phyloP scores from a whole-genome alignment of 2,797 vertebrate species.

The Meda fulgida region DNA sequence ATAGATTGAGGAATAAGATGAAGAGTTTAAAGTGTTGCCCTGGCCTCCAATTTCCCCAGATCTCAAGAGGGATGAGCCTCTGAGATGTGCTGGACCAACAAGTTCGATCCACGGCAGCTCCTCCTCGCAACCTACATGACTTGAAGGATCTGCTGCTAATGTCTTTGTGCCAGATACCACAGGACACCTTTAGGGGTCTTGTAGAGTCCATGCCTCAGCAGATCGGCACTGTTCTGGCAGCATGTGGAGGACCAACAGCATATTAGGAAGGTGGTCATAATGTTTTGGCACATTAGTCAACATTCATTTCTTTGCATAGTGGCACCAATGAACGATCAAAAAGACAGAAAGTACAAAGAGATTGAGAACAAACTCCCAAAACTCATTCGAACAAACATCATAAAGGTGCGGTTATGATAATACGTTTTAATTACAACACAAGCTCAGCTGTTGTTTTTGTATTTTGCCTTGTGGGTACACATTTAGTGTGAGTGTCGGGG shows the following conservation, averaged over 20 bases:
- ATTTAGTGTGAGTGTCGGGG: constrained; percentile 34
- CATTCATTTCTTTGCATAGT: neutral
- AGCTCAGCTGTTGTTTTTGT: constrained; percentile 42
- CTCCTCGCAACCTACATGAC: neutral
- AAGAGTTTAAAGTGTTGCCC: neutral
- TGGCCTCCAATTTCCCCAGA: neutral
- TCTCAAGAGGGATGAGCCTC: neutral
- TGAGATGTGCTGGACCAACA: neutral
- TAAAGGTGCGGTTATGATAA: constrained; percentile 32
- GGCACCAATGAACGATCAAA: neutral
- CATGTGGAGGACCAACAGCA: neutral
- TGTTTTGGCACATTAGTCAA: neutral
- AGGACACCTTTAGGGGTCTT: neutral
- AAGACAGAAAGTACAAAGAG: constrained; percentile 15
- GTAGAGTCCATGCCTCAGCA: neutral
- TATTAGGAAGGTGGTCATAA: neutral
- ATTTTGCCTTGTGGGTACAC: constrained; percentile 35
- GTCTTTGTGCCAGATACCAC: neutral
- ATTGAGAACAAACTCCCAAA: constrained; percentile 34
- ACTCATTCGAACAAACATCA: constrained; percentile 30
- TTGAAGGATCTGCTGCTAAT: neutral
- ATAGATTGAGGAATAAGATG: neutral
- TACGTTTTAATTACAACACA: constrained; percentile 35
- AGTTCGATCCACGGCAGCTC: neutral
- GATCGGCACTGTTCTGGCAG: neutral